phyloP scores from a whole-genome alignment of 2,888 invertebrate species.

The Erebia palarica region DNA sequence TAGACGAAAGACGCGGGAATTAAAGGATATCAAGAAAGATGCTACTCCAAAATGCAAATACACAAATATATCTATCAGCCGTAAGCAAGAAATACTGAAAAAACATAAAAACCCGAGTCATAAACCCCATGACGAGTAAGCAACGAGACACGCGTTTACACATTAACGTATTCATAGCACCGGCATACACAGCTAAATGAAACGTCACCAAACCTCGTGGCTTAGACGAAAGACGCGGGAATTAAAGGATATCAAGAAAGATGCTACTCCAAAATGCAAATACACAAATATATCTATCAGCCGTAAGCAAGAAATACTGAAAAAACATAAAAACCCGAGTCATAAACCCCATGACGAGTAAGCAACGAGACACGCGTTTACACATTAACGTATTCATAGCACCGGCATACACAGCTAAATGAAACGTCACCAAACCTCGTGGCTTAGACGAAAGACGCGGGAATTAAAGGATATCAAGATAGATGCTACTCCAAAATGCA shows the following conservation, averaged over 20 bases:
- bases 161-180: background rate
- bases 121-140: conserved; percentile 15
- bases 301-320: too few relatives aligned
- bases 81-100: background rate
- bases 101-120: background rate
- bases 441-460: background rate
- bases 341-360: too few relatives aligned
- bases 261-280: too few relatives aligned
- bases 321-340: too few relatives aligned
- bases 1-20: background rate
- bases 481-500: background rate
- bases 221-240: background rate
- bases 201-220: background rate
- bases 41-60: too few relatives aligned
- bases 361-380: background rate
- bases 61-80: background rate
- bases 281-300: too few relatives aligned
- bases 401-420: background rate
- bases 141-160: background rate
- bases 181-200: background rate
- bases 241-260: background rate
- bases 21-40: background rate
- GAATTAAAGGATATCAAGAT: background rate
- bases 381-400: background rate
- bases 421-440: background rate